A percentile compares a stretch with the other conserved stretches of the same genome.
phyloP scores from a whole-genome alignment of 2,113 vertebrate genomes.

The Gobiocypris rarus region DNA sequence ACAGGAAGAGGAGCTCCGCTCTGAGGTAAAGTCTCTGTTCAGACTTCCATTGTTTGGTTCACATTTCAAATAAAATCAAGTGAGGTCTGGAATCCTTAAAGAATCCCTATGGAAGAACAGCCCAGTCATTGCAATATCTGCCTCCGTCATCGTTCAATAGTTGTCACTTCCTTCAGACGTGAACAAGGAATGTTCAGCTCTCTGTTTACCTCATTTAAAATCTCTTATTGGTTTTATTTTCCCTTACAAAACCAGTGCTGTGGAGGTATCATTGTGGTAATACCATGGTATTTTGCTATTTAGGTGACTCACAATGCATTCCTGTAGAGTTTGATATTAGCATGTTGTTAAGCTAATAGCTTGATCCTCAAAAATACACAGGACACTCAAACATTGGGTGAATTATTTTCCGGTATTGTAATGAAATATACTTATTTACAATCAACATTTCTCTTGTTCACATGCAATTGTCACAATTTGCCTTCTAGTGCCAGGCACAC shows the following conservation, averaged over 20 bases:
- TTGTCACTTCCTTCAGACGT: background rate
- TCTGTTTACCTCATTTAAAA: too few relatives aligned
- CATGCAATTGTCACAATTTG: too few relatives aligned
- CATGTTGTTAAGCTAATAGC: too few relatives aligned
- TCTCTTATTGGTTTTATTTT: background rate
- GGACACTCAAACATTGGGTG: too few relatives aligned
- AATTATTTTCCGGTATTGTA: too few relatives aligned
- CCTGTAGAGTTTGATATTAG: too few relatives aligned
- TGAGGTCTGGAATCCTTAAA: background rate
- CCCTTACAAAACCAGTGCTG: background rate
- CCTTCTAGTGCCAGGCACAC: too few relatives aligned
- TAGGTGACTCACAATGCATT: too few relatives aligned
- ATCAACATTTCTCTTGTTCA: too few relatives aligned
- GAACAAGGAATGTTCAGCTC: background rate
- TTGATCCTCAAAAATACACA: too few relatives aligned
- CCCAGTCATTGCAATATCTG: background rate
- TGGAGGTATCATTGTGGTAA: background rate
- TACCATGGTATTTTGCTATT: background rate
- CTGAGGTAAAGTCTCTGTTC: constrained; percentile 63
- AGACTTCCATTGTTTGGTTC: background rate
- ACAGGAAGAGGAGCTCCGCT: constrained; percentile 84
- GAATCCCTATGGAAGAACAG: background rate
- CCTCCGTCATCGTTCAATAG: too few relatives aligned
- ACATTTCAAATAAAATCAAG: background rate
- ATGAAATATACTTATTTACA: too few relatives aligned